A percentile compares a stretch with the other conserved stretches of the same genome.
Evolutionary conservation across 1,140 invertebrate genomes (phyloP).

Genomic region (Leucophenga varia): DNA sequence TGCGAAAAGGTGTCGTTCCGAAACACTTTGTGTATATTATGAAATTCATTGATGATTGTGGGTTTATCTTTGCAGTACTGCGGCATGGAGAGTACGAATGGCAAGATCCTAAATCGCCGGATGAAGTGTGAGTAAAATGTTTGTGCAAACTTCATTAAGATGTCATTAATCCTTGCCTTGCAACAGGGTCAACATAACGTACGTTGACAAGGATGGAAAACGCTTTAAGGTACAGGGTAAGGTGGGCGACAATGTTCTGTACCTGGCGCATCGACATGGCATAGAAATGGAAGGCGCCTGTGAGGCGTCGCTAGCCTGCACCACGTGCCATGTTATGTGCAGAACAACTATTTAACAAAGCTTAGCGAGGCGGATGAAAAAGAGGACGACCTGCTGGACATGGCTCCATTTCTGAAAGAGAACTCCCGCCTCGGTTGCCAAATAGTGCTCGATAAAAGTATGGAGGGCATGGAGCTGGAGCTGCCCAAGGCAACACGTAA

Average conservation of each 20-base stretch:
- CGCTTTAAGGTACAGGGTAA: slow-evolving; percentile 80
- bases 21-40: too few species aligned
- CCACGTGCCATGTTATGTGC: slow-evolving; percentile 98
- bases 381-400: slow-evolving; percentile 96
- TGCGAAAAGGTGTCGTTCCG: too few species aligned
- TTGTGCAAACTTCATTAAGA: neutral
- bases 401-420: slow-evolving; percentile 93
- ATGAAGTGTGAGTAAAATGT: slow-evolving; percentile 77
- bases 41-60: slow-evolving; percentile 17
- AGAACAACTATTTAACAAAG: slow-evolving; percentile 74
- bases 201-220: slow-evolving; percentile 84
- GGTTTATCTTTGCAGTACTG: slow-evolving; percentile 20
- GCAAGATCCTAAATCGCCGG: slow-evolving; percentile 88
- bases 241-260: slow-evolving; percentile 94
- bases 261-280: slow-evolving; percentile 88
- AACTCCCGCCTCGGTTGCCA: slow-evolving; percentile 96
- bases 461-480: slow-evolving; percentile 86
- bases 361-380: slow-evolving; percentile 79
- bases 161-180: slow-evolving; percentile 22
- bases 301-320: slow-evolving; percentile 96
- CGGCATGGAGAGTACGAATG: slow-evolving; percentile 83
- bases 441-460: slow-evolving; percentile 87
- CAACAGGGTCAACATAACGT: slow-evolving; percentile 83
- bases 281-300: slow-evolving; percentile 98
- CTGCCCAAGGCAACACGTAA: slow-evolving; percentile 92